Evolutionary conservation across 2,113 vertebrate genomes (phyloP).

Genomic region (Todiramphus chloris): DNA sequence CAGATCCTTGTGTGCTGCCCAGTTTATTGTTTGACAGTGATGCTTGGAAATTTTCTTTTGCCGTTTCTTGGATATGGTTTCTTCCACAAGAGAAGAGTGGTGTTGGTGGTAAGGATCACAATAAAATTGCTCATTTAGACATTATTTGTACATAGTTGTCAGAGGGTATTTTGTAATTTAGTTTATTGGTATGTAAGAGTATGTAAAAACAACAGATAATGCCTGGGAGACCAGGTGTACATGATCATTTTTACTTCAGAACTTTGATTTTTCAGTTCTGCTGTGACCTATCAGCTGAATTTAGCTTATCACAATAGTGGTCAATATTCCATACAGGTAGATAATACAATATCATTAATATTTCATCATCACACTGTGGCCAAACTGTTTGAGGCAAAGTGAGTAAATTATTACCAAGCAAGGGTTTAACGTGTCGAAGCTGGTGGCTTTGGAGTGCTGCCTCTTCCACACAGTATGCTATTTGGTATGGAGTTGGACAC

Average conservation of each 20-base stretch:
- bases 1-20: not conserved
- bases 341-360: not conserved
- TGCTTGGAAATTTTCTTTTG: constrained; percentile 8
- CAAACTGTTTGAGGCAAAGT: accelerated
- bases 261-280: not conserved
- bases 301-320: not conserved
- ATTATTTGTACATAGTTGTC: not conserved
- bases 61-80: not conserved
- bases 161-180: not conserved
- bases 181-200: not conserved
- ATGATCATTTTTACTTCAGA: not conserved
- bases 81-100: not conserved
- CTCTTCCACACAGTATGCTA: not conserved
- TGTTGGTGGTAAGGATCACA: constrained; percentile 13
- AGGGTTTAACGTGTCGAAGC: not conserved
- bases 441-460: not conserved
- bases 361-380: not conserved
- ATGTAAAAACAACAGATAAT: constrained; percentile 4
- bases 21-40: constrained; percentile 1
- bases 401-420: not conserved
- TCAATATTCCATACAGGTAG: not conserved
- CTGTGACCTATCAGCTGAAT: not conserved
- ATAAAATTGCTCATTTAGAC: constrained; percentile 30
- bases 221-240: not conserved
- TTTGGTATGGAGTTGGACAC: not conserved